Evolutionary conservation across 2,797 vertebrate species (phyloP).

Genomic region (Masticophis lateralis): DNA sequence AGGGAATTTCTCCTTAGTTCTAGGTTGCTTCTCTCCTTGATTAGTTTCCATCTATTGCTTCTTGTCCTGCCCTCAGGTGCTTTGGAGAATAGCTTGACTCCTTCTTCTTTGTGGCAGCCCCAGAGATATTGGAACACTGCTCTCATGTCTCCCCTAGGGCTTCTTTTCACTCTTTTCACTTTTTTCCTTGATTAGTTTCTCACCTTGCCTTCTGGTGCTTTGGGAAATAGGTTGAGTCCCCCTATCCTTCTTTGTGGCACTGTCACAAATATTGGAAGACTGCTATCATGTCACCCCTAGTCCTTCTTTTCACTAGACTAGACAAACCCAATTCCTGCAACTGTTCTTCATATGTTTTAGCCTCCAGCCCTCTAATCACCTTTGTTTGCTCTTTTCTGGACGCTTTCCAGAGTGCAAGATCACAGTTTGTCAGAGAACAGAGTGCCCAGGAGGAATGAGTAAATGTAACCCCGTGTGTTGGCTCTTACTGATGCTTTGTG

Average conservation of each 20-base stretch:
- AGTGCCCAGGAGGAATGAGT: background rate
- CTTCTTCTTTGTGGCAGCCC: too few relatives aligned
- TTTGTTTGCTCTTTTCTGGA: background rate
- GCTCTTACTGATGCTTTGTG: background rate
- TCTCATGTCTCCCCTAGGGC: background rate
- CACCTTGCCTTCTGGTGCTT: background rate
- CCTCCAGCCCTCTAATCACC: background rate
- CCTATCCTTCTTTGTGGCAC: too few relatives aligned
- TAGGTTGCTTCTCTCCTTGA: background rate
- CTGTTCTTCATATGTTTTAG: background rate
- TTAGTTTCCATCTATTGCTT: background rate
- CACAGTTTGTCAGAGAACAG: background rate
- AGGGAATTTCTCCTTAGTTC: background rate
- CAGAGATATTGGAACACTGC: background rate
- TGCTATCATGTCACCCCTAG: background rate
- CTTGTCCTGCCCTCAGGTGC: background rate
- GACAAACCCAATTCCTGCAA: background rate
- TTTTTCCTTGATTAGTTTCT: background rate
- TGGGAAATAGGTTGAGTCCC: background rate
- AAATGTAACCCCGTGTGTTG: background rate
- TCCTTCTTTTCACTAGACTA: background rate
- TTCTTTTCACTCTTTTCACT: background rate
- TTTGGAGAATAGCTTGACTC: background rate
- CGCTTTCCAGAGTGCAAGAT: background rate
- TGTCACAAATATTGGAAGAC: background rate